phyloP scores from a whole-genome alignment of 2,113 vertebrate genomes.

The Tachuris rubrigastra region DNA sequence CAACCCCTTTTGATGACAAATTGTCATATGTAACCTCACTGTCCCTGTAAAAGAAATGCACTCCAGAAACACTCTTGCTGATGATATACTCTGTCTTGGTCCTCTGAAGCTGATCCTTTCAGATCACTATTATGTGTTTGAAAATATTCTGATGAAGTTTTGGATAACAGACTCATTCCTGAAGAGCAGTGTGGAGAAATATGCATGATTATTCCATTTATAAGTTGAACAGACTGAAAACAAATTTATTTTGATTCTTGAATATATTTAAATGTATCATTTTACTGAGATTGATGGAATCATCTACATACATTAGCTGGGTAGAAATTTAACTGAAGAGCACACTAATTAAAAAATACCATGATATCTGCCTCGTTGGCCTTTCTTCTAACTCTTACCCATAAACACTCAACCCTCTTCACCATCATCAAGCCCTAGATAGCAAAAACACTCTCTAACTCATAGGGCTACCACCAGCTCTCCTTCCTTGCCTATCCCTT shows the following conservation, averaged over 20 bases:
- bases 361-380: not conserved
- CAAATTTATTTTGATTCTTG: not conserved
- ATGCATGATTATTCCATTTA: not conserved
- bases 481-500: not conserved
- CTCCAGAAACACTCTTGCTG: not conserved
- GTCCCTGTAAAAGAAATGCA: not conserved
- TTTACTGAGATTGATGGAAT: not conserved
- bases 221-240: not conserved
- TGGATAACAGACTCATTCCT: not conserved
- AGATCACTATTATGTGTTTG: not conserved
- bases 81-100: not conserved
- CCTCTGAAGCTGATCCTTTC: not conserved
- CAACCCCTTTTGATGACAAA: not conserved
- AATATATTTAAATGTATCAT: not conserved
- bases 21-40: not conserved
- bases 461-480: not conserved
- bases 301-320: not conserved
- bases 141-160: not conserved
- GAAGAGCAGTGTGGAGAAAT: not conserved
- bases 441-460: not conserved
- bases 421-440: not conserved
- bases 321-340: not conserved
- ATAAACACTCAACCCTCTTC: not conserved
- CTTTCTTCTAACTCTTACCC: not conserved
- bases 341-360: not conserved